A percentile compares a stretch with the other conserved stretches of the same genome.
Conservation (phyloP, 2,113 vertebrate species). For the Takifugu flavidus region DNA sequence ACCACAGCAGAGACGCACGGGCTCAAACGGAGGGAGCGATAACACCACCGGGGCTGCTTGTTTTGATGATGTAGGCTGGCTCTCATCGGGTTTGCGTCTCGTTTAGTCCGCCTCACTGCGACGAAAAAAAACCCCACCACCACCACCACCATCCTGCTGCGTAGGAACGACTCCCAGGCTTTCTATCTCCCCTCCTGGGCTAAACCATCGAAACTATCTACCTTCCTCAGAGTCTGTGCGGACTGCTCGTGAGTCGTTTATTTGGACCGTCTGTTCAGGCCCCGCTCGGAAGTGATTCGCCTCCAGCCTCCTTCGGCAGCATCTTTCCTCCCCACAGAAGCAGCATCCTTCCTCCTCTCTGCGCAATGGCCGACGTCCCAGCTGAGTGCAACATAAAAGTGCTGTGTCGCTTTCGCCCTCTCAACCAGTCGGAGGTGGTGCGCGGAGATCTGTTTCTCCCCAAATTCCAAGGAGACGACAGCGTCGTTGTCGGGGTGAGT, state of each 20-base stretch:
- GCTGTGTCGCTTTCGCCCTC: constrained; percentile 86
- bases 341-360: constrained; percentile 43
- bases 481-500: constrained; percentile 80
- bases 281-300: constrained; percentile 7
- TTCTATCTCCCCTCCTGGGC: neutral
- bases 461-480: constrained; percentile 84
- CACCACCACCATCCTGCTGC: constrained; percentile 32
- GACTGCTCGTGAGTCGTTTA: constrained; percentile 7
- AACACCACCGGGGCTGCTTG: neutral
- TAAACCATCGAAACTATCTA: neutral
- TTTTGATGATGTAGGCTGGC: constrained; percentile 60
- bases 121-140: constrained; percentile 26
- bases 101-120: constrained; percentile 57
- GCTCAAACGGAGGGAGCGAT: neutral
- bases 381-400: constrained; percentile 87
- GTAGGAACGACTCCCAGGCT: constrained; percentile 14
- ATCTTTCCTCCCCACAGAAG: constrained; percentile 27
- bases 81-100: constrained; percentile 34
- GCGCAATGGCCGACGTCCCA: constrained; percentile 79
- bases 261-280: constrained; percentile 31
- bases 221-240: neutral
- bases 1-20: neutral
- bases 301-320: constrained; percentile 34
- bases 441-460: constrained; percentile 84
- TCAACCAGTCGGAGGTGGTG: constrained; percentile 83